Percentiles rank a stretch among this genome's conserved stretches.
phyloP scores from a whole-genome alignment of 2,888 invertebrate species.

The Xanthia icteritia region DNA sequence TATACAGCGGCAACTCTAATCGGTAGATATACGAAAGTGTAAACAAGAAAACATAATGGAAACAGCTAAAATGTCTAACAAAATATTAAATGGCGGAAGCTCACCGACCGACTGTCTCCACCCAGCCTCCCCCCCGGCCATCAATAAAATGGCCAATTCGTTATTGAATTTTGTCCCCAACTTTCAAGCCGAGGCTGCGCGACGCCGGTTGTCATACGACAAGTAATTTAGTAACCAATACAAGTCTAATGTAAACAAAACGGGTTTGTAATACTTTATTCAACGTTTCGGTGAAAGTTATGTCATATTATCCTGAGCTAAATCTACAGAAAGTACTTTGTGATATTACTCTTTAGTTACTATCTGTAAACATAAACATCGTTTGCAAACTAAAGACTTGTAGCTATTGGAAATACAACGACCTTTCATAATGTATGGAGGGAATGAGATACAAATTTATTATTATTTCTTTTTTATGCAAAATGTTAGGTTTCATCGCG shows the following conservation, averaged over 20 bases:
- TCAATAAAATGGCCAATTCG: constrained; percentile 91
- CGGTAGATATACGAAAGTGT: constrained; percentile 72
- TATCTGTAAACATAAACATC: constrained; percentile 80
- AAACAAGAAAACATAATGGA: constrained; percentile 80
- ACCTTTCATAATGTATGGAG: constrained; percentile 78
- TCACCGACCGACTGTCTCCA: constrained; percentile 86
- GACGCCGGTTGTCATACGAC: constrained; percentile 87
- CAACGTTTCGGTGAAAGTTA: constrained; percentile 85
- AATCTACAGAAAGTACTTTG: constrained; percentile 80
- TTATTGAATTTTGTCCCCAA: constrained; percentile 90
- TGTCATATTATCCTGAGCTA: constrained; percentile 85
- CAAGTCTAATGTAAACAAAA: constrained; percentile 85
- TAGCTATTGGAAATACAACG: constrained; percentile 78
- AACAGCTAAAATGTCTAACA: constrained; percentile 73
- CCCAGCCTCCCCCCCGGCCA: constrained; percentile 89
- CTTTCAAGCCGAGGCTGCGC: constrained; percentile 87
- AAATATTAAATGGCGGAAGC: constrained; percentile 88
- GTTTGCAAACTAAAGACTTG: constrained; percentile 73
- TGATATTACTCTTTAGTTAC: constrained; percentile 74
- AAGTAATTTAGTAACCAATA: constrained; percentile 84
- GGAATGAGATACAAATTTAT: constrained; percentile 82
- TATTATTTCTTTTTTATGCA: constrained; percentile 80
- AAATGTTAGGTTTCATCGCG: constrained; percentile 84
- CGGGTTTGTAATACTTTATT: constrained; percentile 77
- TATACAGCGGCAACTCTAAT: constrained; percentile 66